phyloP scores from a whole-genome alignment of 2,113 vertebrate genomes.

The Brienomyrus longianalis region DNA sequence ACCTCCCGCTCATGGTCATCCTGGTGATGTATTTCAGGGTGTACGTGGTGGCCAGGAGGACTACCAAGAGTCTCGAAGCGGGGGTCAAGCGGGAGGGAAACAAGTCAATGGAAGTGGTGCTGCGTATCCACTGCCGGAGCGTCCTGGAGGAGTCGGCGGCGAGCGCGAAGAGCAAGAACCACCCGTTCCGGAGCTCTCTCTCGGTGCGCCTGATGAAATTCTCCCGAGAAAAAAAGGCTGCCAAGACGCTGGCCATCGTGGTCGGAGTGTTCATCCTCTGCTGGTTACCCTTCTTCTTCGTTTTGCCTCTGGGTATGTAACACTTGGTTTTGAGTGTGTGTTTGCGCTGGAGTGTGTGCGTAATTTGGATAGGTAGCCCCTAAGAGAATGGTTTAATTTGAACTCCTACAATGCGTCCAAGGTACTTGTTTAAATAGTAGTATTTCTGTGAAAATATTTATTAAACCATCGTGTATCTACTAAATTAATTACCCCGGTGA shows the following conservation, averaged over 20 bases:
- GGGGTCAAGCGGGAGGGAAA: constrained; percentile 87
- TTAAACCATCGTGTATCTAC: neutral
- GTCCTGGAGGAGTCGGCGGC: constrained; percentile 63
- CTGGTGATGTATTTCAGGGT: constrained; percentile 94
- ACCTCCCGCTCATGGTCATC: constrained; percentile 88
- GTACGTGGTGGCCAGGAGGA: constrained; percentile 89
- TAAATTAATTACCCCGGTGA: neutral
- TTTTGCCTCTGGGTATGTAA: constrained; percentile 86
- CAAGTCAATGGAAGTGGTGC: constrained; percentile 87
- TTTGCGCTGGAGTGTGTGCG: neutral
- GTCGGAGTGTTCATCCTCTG: constrained; percentile 96
- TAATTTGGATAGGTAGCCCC: neutral
- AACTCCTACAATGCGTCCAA: neutral
- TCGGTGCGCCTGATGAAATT: constrained; percentile 93
- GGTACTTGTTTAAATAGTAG: neutral
- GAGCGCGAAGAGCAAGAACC: constrained; percentile 68
- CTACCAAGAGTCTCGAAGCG: constrained; percentile 85
- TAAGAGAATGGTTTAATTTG: neutral
- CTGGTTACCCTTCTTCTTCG: constrained; percentile 97
- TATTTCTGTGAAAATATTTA: neutral
- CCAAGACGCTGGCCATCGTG: constrained; percentile 94
- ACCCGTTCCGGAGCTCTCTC: constrained; percentile 84
- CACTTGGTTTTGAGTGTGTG: neutral
- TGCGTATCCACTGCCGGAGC: constrained; percentile 87
- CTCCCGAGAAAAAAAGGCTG: constrained; percentile 94